A percentile compares a stretch with the other conserved stretches of the same genome.
phyloP scores from a whole-genome alignment of 2,797 vertebrate species.

The Hirundo rustica region DNA sequence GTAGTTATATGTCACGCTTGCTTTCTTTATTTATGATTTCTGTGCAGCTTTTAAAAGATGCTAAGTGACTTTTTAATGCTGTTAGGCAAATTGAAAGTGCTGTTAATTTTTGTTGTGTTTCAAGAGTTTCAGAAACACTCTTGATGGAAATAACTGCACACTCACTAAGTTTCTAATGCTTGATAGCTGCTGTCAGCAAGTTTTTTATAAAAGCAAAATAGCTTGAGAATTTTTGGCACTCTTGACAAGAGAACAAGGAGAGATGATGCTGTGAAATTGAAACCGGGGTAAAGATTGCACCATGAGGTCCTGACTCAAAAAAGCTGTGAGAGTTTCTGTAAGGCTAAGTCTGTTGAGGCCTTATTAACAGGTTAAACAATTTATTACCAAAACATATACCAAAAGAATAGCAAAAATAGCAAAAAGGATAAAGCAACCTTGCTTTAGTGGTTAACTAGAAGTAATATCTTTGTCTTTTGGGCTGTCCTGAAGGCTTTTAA shows the following conservation, averaged over 20 bases:
- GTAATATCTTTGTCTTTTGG: not conserved
- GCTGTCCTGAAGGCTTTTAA: not conserved
- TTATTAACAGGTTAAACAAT: not conserved
- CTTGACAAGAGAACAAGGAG: not conserved
- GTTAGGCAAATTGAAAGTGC: not conserved
- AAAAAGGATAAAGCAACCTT: not conserved
- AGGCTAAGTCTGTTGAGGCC: not conserved
- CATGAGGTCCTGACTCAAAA: not conserved
- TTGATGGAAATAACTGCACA: not conserved
- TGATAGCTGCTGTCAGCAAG: not conserved
- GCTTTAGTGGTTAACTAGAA: not conserved
- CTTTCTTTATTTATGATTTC: not conserved
- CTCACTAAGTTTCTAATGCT: not conserved
- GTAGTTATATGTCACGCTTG: not conserved
- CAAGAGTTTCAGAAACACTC: not conserved
- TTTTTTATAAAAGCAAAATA: not conserved
- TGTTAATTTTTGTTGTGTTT: not conserved
- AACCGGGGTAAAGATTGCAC: not conserved
- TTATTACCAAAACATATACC: not conserved
- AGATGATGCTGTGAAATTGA: not conserved
- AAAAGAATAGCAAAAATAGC: too few species aligned
- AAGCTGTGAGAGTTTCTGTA: not conserved
- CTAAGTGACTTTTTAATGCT: not conserved
- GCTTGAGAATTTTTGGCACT: not conserved
- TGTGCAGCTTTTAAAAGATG: not conserved